Evolutionary conservation across 92 coral and sea anemone species (phyloP).

Genomic region (Montipora capitata): DNA sequence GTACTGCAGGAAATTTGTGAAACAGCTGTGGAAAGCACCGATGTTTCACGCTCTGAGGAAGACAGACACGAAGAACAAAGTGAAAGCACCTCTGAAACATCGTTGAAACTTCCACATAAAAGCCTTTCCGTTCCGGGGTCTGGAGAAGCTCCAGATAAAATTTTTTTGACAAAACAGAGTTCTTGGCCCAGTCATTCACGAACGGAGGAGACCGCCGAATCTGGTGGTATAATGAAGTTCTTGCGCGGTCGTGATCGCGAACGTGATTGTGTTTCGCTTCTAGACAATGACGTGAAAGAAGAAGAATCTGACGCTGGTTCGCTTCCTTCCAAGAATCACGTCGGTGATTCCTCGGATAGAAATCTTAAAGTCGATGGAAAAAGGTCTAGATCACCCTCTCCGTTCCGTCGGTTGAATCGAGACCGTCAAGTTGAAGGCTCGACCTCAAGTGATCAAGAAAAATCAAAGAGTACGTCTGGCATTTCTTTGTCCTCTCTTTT

Average conservation of each 20-base stretch:
- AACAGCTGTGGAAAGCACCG: conserved; percentile 32
- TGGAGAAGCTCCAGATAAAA: conserved; percentile 45
- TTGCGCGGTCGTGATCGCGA: conserved; percentile 66
- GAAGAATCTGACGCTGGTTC: conserved; percentile 84
- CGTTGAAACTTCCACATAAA: conserved; percentile 29
- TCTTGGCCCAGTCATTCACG: conserved; percentile 83
- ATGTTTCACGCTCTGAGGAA: conserved; percentile 45
- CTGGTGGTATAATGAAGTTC: conserved; percentile 68
- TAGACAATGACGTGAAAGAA: conserved; percentile 55
- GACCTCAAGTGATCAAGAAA: conserved; percentile 36
- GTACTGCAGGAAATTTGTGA: conserved; percentile 58
- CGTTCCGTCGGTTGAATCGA: conserved; percentile 84
- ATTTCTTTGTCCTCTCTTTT: conserved; percentile 88
- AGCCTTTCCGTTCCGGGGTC: conserved; percentile 50
- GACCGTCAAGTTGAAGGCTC: conserved; percentile 40
- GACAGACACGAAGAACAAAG: conserved; percentile 3
- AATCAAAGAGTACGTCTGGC: conserved; percentile 39
- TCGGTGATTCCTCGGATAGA: conserved; percentile 56
- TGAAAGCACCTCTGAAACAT: conserved; percentile 18
- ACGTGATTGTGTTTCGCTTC: conserved; percentile 64
- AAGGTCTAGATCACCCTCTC: conserved; percentile 90
- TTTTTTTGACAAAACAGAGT: conserved; percentile 73
- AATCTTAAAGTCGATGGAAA: conserved; percentile 45
- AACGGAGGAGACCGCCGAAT: conserved; percentile 40
- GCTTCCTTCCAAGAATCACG: conserved; percentile 80